These are phyloP conservation scores for Tipula confusa DNA, from an alignment of 2,888 invertebrate species.

Conservation along the genomic window DNA sequence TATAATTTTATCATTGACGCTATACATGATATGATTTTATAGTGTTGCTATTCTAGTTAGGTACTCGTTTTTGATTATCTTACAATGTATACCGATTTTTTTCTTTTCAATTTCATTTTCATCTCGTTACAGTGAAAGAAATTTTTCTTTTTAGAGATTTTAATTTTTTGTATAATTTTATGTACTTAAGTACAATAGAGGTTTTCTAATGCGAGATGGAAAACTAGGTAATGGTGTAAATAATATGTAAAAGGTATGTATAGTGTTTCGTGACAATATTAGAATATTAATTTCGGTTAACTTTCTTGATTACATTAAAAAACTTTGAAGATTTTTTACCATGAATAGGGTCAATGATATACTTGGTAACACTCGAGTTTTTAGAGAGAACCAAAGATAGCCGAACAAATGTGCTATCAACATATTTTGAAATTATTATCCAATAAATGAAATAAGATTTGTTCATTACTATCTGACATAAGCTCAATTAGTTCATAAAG, in stretches of 20 bases:
- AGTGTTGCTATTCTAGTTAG: not conserved
- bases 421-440: too few relatives aligned
- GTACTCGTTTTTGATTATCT: not conserved
- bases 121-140: not conserved
- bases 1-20: not conserved
- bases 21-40: not conserved
- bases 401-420: too few relatives aligned
- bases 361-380: too few relatives aligned
- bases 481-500: too few relatives aligned
- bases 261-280: not conserved
- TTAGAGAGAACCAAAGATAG: too few relatives aligned
- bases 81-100: not conserved
- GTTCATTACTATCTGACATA: too few relatives aligned
- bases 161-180: not conserved
- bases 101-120: not conserved
- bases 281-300: not conserved
- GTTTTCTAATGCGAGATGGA: not conserved
- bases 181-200: not conserved
- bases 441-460: too few relatives aligned
- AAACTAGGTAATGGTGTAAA: not conserved
- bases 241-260: not conserved
- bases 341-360: too few relatives aligned
- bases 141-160: not conserved
- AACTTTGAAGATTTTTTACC: too few relatives aligned
- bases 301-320: too few relatives aligned